phyloP scores from a whole-genome alignment of 2,888 invertebrate species.

The Metacarcinus magister region DNA sequence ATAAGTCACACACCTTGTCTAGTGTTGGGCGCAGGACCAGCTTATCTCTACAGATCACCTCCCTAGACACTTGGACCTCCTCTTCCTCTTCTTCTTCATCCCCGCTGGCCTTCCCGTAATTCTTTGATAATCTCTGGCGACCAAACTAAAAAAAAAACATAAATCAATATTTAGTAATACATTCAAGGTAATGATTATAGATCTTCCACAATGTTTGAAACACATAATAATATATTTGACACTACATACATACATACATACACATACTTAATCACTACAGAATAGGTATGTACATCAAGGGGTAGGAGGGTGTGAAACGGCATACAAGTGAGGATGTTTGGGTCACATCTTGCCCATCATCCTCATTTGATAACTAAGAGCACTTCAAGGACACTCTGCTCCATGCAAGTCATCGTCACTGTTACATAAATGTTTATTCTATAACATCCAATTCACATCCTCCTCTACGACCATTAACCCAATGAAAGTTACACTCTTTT shows the following conservation, averaged over 20 bases:
- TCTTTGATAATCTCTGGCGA: slow-evolving; percentile 71
- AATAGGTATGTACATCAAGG: not conserved
- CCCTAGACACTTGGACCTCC: slow-evolving; percentile 60
- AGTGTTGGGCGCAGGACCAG: slow-evolving; percentile 72
- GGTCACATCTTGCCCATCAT: not conserved
- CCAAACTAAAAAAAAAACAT: slow-evolving; percentile 69
- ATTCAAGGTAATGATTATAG: not conserved
- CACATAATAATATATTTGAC: not conserved
- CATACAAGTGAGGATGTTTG: not conserved
- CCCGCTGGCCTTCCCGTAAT: slow-evolving; percentile 15
- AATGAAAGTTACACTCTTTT: not conserved
- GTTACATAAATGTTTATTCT: not conserved
- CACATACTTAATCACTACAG: not conserved
- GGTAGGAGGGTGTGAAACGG: slow-evolving; percentile 9
- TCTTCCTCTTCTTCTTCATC: slow-evolving; percentile 67
- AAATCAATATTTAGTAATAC: not conserved
- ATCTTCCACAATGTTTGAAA: not conserved
- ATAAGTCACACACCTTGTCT: slow-evolving; percentile 63
- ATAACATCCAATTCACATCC: not conserved
- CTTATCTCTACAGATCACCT: slow-evolving; percentile 76
- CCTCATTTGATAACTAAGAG: not conserved
- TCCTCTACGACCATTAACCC: not conserved
- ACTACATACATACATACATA: not conserved
- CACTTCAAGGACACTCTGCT: not conserved
- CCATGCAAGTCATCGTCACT: not conserved